Conservation (phyloP, 2,113 vertebrate genomes). For the Psettodes erumei region DNA sequence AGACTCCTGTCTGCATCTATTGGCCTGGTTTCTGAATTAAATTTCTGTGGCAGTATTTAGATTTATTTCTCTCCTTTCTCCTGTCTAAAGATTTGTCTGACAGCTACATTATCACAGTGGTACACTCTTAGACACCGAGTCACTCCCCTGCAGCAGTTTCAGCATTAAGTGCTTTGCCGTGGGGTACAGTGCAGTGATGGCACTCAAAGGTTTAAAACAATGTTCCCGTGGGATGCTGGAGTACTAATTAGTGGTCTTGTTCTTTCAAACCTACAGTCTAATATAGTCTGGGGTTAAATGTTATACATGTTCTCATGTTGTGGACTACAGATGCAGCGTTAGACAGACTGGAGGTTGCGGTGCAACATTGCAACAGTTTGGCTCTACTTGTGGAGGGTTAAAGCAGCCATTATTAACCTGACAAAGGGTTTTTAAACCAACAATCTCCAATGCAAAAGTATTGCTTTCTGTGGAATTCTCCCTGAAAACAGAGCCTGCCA, state of each 20-base stretch:
- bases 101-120: neutral
- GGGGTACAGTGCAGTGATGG: neutral
- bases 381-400: neutral
- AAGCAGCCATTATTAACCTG: neutral
- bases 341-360: neutral
- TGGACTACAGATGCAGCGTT: neutral
- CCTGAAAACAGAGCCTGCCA: slow-evolving; percentile 45
- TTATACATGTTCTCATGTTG: neutral
- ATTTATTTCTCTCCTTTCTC: neutral
- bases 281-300: neutral
- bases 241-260: neutral
- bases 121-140: neutral
- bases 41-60: neutral
- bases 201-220: neutral
- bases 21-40: neutral
- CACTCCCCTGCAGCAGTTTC: slow-evolving; percentile 11
- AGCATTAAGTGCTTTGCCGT: neutral
- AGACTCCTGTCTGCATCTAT: neutral
- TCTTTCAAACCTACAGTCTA: neutral
- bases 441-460: neutral
- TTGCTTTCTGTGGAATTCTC: neutral
- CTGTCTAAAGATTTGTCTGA: neutral
- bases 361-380: neutral
- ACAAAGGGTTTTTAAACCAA: slow-evolving; percentile 21
- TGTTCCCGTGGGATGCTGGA: neutral